Percentiles rank a stretch among this genome's conserved stretches.
Conservation (phyloP, 2,797 vertebrate genomes). For the Myotis daubentonii region DNA sequence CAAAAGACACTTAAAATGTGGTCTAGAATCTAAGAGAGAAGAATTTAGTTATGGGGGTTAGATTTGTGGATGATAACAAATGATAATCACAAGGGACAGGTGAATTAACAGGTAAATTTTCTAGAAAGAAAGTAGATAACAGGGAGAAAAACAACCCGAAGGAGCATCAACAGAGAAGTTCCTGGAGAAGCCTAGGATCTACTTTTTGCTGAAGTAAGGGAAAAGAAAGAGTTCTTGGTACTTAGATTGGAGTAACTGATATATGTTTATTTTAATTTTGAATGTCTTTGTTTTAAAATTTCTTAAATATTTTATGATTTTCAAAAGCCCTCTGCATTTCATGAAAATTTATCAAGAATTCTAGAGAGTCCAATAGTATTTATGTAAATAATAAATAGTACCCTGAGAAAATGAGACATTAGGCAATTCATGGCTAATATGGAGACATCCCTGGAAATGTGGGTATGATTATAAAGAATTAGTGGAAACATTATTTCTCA, state of each 20-base stretch:
- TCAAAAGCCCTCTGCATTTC: slow-evolving; percentile 17
- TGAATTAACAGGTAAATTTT: slow-evolving; percentile 4
- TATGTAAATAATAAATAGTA: slow-evolving; percentile 31
- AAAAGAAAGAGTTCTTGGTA: slow-evolving; percentile 19
- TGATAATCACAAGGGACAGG: background rate
- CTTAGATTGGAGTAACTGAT: background rate
- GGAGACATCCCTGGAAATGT: background rate
- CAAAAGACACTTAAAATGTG: background rate
- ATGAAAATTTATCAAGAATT: background rate
- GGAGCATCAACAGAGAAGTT: background rate
- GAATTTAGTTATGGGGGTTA: background rate
- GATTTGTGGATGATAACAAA: background rate
- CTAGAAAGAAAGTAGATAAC: background rate
- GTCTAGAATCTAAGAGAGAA: background rate
- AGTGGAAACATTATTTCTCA: background rate
- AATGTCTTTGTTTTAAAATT: slow-evolving; percentile 9
- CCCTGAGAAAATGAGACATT: background rate
- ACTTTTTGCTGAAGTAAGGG: background rate
- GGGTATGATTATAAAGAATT: background rate
- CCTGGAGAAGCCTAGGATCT: background rate
- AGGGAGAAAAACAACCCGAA: background rate
- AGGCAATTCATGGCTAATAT: slow-evolving; percentile 5
- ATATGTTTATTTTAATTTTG: slow-evolving; percentile 36
- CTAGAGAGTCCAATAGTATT: background rate
- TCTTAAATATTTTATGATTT: slow-evolving; percentile 38